A percentile compares a stretch with the other conserved stretches of the same genome.
These are phyloP conservation scores for Atrichornis clamosus DNA, from an alignment of 2,113 vertebrate species.

Conservation along the genomic window DNA sequence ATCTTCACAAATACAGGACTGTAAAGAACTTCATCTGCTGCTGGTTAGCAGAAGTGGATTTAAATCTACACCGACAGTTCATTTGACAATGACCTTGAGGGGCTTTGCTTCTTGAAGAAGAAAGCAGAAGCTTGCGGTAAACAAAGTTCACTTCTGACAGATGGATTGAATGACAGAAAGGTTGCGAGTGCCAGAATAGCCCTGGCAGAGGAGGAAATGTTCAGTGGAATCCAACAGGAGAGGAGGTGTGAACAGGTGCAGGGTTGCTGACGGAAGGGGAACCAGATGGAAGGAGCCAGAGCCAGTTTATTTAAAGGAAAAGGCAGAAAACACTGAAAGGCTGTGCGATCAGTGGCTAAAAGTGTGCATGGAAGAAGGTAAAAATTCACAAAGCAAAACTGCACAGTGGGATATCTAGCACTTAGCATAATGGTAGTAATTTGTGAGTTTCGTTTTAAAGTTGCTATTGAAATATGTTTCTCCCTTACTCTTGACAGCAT, in stretches of 20 bases:
- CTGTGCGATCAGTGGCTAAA: slow-evolving; percentile 85
- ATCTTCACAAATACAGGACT: slow-evolving; percentile 71
- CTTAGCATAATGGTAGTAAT: slow-evolving; percentile 83
- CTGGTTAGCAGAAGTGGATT: slow-evolving; percentile 77
- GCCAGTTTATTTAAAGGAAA: slow-evolving; percentile 99
- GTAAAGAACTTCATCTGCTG: slow-evolving; percentile 74
- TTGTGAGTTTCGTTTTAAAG: slow-evolving; percentile 80
- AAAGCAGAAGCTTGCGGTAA: slow-evolving; percentile 99
- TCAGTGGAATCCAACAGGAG: slow-evolving; percentile 99
- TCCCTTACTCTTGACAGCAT: slow-evolving; percentile 67
- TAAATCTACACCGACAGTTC: slow-evolving; percentile 83
- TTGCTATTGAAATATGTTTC: slow-evolving; percentile 76
- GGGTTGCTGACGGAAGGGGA: slow-evolving; percentile 99
- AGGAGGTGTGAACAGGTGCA: slow-evolving; percentile 99
- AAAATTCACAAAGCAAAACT: slow-evolving; percentile 84
- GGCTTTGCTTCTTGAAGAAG: slow-evolving; percentile 97
- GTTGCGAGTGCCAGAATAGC: slow-evolving; percentile 98
- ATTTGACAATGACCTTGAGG: slow-evolving; percentile 91
- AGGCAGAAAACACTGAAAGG: slow-evolving; percentile 87
- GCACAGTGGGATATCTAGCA: slow-evolving; percentile 81
- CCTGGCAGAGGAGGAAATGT: slow-evolving; percentile 97
- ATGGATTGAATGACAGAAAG: slow-evolving; percentile 99
- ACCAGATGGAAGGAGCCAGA: slow-evolving; percentile 99
- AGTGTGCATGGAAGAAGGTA: slow-evolving; percentile 84
- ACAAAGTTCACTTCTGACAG: slow-evolving; percentile 99